Evolutionary conservation across 2,797 vertebrate genomes (phyloP), one percentile per base, ranked within the genome.

Genomic region (Aselliscus stoliczkanus): DNA sequence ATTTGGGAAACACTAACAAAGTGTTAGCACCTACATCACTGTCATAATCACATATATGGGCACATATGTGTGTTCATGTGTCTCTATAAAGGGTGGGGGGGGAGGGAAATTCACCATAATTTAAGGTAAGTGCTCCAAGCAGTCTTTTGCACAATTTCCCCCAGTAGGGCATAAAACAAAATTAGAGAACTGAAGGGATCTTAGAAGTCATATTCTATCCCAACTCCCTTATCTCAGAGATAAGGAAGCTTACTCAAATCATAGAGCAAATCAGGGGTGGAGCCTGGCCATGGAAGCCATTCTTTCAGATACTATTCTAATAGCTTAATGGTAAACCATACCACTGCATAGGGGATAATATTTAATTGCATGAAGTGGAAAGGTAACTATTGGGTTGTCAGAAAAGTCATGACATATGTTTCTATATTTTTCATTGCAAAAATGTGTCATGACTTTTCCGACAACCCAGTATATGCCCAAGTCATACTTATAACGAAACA

Each of bases 351-450:
- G 5, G 29, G 52, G 47, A 58, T 65, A 84, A n/a, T 58, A 65
- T 83, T 86, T 96, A 90, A 95, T 44, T 83, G 17, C 79, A 77
- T 23, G 50, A 83, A 91, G 64, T 60, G 20, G 56, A 88, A 93
- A 95, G 95, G 90, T 39, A 92, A 97, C 67, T 72, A n/a, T n/a
- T n/a, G n/a, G n/a, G n/a, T n/a, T n/a, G n/a, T n/a, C n/a, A n/a
- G n/a, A n/a, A n/a, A n/a, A n/a, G n/a, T n/a, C n/a, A n/a, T n/a
- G n/a, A n/a, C n/a, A n/a, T n/a, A n/a, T n/a, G n/a, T n/a, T n/a
- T n/a, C n/a, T n/a, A n/a, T n/a, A n/a, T n/a, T n/a, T n/a, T n/a
- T n/a, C n/a, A n/a, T n/a, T n/a, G n/a, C n/a, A n/a, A n/a, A n/a
- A n/a, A n/a, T n/a, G n/a, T n/a, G n/a, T n/a, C n/a, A n/a, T n/a